These are phyloP conservation scores for Haemorhous mexicanus DNA, from an alignment of 2,113 vertebrate species.

Conservation along the genomic window DNA sequence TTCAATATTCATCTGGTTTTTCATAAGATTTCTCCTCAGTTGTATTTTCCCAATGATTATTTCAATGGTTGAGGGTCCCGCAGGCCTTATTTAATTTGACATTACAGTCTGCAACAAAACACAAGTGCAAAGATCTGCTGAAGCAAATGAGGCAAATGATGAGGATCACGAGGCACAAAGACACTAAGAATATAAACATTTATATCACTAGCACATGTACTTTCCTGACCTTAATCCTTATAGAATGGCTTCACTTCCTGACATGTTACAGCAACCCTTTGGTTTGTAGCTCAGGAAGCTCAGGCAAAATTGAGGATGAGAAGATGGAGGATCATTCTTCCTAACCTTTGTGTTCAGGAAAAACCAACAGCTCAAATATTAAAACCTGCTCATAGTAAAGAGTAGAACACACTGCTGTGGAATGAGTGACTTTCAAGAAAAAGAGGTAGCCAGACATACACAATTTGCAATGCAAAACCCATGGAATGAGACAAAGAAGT, in stretches of 20 bases:
- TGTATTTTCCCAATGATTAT: neutral
- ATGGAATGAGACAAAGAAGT: neutral
- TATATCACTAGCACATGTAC: neutral
- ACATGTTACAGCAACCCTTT: neutral
- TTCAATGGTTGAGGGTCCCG: neutral
- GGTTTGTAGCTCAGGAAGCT: neutral
- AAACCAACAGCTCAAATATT: neutral
- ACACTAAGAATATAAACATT: neutral
- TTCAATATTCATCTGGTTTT: constrained; percentile 1
- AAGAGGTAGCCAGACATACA: neutral
- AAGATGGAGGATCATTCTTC: neutral
- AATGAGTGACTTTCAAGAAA: neutral
- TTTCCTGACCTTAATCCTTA: neutral
- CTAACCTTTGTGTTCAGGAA: neutral
- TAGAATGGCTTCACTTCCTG: neutral
- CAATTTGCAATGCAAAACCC: neutral
- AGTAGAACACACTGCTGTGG: neutral
- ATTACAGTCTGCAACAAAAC: neutral
- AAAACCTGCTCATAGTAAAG: neutral
- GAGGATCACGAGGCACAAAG: neutral
- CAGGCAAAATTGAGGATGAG: neutral
- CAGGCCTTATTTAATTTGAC: neutral
- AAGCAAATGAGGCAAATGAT: neutral
- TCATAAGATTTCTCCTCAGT: neutral
- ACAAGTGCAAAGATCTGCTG: neutral